These are phyloP conservation scores for Epinotia demarniana DNA, from an alignment of 2,888 invertebrate species.

Conservation along the genomic window DNA sequence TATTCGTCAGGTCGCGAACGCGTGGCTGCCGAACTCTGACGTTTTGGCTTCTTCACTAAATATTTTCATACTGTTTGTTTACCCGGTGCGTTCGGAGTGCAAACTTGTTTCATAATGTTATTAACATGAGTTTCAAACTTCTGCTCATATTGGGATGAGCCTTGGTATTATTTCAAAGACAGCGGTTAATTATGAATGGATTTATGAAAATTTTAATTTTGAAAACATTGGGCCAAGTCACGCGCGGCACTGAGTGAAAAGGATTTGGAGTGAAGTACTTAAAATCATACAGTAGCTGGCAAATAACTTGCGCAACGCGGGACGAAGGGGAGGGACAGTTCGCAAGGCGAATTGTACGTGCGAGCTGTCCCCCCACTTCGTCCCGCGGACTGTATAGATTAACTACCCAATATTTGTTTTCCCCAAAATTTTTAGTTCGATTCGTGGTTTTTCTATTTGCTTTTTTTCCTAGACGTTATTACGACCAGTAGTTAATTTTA, in stretches of 20 bases:
- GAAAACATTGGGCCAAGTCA: background rate
- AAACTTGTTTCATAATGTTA: slow-evolving; percentile 63
- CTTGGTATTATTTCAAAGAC: slow-evolving; percentile 9
- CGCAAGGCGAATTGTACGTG: too few species aligned
- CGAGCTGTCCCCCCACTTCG: too few species aligned
- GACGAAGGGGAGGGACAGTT: too few species aligned
- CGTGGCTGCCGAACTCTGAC: slow-evolving; percentile 64
- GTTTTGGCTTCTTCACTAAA: slow-evolving; percentile 62
- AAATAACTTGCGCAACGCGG: too few species aligned
- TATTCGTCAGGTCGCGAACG: slow-evolving; percentile 75
- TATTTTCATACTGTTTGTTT: slow-evolving; percentile 75
- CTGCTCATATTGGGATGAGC: slow-evolving; percentile 47
- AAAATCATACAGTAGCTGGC: too few species aligned
- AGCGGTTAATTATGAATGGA: background rate
- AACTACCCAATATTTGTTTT: too few species aligned
- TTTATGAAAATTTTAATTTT: background rate
- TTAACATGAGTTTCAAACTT: slow-evolving; percentile 63
- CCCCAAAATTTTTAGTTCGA: too few species aligned
- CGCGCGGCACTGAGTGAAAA: background rate
- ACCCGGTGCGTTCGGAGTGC: slow-evolving; percentile 67
- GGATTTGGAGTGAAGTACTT: too few species aligned
- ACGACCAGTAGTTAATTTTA: too few species aligned
- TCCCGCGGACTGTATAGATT: too few species aligned
- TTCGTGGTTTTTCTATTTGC: too few species aligned
- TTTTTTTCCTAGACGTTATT: too few species aligned